Percentiles rank a stretch among this genome's conserved stretches.
Evolutionary conservation across 2,797 vertebrate genomes (phyloP).

Genomic region (Saxicola maurus): DNA sequence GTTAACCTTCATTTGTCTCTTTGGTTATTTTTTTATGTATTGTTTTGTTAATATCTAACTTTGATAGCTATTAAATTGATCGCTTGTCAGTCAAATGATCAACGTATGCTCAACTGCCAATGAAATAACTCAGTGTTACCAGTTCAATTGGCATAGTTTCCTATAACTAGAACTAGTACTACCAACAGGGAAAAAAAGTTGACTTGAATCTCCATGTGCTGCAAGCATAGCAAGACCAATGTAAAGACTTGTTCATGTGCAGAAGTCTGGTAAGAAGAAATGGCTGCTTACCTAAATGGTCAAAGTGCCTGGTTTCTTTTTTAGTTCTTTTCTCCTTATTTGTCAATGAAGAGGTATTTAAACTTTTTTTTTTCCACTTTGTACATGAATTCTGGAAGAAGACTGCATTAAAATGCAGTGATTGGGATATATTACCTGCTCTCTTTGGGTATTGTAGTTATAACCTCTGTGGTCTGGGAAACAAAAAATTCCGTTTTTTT

Average conservation of each 20-base stretch:
- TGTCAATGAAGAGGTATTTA: constrained; percentile 50
- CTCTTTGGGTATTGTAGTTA: constrained; percentile 48
- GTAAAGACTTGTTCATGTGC: constrained; percentile 46
- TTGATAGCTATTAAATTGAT: constrained; percentile 26
- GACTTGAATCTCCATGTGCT: constrained; percentile 47
- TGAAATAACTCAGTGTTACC: constrained; percentile 45
- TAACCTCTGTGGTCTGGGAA: constrained; percentile 54
- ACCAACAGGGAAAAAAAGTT: constrained; percentile 5
- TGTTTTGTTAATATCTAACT: constrained; percentile 44
- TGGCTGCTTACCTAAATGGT: constrained; percentile 54
- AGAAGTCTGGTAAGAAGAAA: constrained; percentile 41
- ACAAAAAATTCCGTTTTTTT: constrained; percentile 25
- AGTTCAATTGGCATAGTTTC: constrained; percentile 39
- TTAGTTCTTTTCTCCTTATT: constrained; percentile 30
- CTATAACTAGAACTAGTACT: constrained; percentile 3
- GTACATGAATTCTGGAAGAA: constrained; percentile 53
- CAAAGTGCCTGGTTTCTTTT: constrained; percentile 66
- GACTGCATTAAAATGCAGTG: constrained; percentile 10
- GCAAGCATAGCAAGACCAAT: constrained; percentile 39
- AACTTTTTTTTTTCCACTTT: constrained; percentile 31
- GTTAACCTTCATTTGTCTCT: constrained; percentile 56
- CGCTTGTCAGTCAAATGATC: constrained; percentile 14
- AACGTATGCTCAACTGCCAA: constrained; percentile 35
- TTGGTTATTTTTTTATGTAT: constrained; percentile 33
- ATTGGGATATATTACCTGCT: constrained; percentile 1